phyloP scores from a whole-genome alignment of 2,888 invertebrate species.

The Drosophila cognata region DNA sequence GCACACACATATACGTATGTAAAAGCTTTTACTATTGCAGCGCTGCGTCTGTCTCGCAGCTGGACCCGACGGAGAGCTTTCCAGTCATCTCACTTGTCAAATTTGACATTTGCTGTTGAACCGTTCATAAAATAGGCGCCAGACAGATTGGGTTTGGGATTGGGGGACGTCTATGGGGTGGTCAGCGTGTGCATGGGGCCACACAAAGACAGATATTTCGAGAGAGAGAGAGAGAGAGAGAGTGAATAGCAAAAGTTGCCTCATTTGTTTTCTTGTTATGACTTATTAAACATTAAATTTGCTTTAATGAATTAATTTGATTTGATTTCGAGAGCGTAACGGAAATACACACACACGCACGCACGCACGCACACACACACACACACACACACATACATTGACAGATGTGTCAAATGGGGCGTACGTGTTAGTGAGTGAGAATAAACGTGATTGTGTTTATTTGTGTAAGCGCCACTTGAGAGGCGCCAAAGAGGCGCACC shows the following conservation, averaged over 20 bases:
- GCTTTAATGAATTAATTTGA: conserved; percentile 77
- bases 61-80: conserved; percentile 26
- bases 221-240: no score
- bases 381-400: background rate
- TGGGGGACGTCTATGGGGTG: conserved; percentile 3
- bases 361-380: conserved; percentile 1
- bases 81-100: conserved; percentile 61
- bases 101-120: conserved; percentile 77
- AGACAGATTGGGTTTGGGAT: conserved; percentile 62
- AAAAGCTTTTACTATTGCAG: conserved; percentile 19
- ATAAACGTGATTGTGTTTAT: conserved; percentile 13
- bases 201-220: conserved; percentile 17
- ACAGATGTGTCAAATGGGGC: background rate
- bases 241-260: conserved; percentile 29
- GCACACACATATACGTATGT: background rate
- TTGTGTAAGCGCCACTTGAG: conserved; percentile 55
- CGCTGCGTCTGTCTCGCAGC: conserved; percentile 6
- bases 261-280: conserved; percentile 61
- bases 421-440: conserved; percentile 4
- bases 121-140: conserved; percentile 76
- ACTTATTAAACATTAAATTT: conserved; percentile 76
- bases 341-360: conserved; percentile 29
- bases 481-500: conserved; percentile 66
- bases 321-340: conserved; percentile 64
- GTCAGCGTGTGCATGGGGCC: conserved; percentile 21